phyloP scores from a whole-genome alignment of 1,140 invertebrate species.

The Panagrolaimus sp. region DNA sequence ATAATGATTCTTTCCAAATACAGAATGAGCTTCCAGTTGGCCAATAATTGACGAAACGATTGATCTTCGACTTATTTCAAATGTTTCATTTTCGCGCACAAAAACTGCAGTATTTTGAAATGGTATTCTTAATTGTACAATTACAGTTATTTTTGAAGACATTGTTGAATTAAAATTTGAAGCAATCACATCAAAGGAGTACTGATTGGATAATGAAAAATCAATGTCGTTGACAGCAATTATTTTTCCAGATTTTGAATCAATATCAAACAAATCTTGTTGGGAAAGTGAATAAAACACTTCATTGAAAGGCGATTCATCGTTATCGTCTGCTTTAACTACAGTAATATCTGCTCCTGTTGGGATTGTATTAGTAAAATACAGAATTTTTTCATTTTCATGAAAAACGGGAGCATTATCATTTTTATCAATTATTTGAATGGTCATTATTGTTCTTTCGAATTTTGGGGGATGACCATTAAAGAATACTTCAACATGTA shows the following conservation, averaged over 20 bases:
- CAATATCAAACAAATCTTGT: not conserved
- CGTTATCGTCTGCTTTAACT: not conserved
- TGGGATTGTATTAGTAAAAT: not conserved
- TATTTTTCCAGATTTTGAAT: constrained; percentile 10
- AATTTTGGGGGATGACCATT: not conserved
- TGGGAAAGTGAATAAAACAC: not conserved
- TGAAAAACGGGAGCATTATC: not conserved
- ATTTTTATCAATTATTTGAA: constrained; percentile 5
- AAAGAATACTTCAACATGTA: not conserved
- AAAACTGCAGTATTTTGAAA: not conserved
- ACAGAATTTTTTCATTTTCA: not conserved
- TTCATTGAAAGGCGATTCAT: constrained; percentile 1
- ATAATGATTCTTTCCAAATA: not conserved
- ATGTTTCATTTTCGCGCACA: not conserved
- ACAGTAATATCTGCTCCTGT: not conserved
- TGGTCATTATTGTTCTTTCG: not conserved
- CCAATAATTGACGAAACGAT: not conserved
- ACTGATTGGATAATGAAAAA: not conserved
- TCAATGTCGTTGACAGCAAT: not conserved
- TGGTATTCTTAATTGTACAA: not conserved
- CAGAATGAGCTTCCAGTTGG: not conserved
- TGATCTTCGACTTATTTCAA: constrained; percentile 11
- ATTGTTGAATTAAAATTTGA: not conserved
- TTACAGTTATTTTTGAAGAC: not conserved
- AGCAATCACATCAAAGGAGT: not conserved